Evolutionary conservation across 2,113 vertebrate genomes (phyloP), one percentile per base, ranked within the genome.

Genomic region (Nanorana parkeri): DNA sequence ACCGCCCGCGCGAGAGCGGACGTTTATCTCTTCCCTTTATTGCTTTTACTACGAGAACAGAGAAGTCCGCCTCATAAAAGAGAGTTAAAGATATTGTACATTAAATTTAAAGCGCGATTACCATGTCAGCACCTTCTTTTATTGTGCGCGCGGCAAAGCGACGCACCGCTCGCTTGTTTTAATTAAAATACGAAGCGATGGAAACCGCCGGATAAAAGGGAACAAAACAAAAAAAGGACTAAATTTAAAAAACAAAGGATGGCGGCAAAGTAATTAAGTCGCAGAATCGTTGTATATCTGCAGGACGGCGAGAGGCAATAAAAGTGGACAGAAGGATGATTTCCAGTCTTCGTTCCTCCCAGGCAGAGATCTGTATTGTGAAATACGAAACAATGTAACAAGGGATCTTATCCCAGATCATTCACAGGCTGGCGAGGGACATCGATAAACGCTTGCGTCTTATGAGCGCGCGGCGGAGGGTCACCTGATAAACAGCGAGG

Each of bases 211-310:
- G 66, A 60, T 41, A 21, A 47, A 32, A 15, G 41, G 41, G 13
- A 15, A 47, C 5, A 47, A 47, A 47, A 36, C 2, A 54, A 71
- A 29, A 63, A 47, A 54, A 56, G 7, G 6, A 71, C 21, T 63
- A 71, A 80, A 80, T 51, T 71, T 24, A 69, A 60, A n/a, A 20
- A 79, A 32, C 58, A 65, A 15, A 21, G 26, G 32, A 51, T 41
- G 51, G 60, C 21, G 19, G 56, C 74, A 65, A 28, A 52, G 74
- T 65, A 51, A 77, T 77, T 65, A 77, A 77, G 74, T 16, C 6
- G 29, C 17, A 17, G 32, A 47, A 76, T 47, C n/a, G 41, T 47
- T 63, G 16, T 17, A 28, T 16, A 73, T 76, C 73, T 76, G 5
- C 23, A 2, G 32, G 23, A 61, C 36, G 72, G 63, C 73, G 47